Conservation (phyloP, 2,888 invertebrate species). For the Aleiodes alternator region DNA sequence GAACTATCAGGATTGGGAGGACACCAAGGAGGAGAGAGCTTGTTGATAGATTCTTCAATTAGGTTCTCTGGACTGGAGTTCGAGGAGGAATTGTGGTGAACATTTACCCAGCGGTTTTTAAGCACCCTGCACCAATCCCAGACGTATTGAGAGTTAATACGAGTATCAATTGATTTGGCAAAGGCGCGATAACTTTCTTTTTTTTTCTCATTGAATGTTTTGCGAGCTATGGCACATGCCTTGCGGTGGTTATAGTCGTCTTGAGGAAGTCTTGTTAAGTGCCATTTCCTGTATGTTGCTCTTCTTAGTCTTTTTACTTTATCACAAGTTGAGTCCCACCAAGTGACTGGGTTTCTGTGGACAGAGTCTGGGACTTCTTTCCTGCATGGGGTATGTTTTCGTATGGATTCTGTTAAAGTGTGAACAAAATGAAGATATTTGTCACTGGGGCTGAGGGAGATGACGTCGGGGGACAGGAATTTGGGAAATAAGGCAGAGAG, state of each 20-base stretch:
- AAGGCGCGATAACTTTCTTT: not conserved
- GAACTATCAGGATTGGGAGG: not conserved
- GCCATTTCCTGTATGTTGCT: not conserved
- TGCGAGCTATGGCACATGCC: not conserved
- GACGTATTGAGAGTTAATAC: too few species aligned
- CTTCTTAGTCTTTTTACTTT: not conserved
- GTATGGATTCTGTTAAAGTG: not conserved
- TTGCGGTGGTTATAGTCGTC: not conserved
- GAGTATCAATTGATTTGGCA: not conserved
- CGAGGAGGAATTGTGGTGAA: too few species aligned
- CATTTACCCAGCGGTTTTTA: not conserved
- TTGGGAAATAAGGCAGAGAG: not conserved
- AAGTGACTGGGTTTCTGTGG: not conserved
- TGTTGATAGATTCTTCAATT: not conserved
- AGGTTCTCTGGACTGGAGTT: too few species aligned
- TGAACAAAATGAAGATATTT: not conserved
- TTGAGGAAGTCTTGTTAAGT: not conserved
- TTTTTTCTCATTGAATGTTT: not conserved
- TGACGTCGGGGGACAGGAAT: not conserved
- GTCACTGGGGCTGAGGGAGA: not conserved
- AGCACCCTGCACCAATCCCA: not conserved
- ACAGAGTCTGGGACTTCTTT: not conserved
- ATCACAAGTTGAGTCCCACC: not conserved
- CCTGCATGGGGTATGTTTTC: not conserved
- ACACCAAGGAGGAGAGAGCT: not conserved